A percentile compares a stretch with the other conserved stretches of the same genome.
Evolutionary conservation across 1,140 invertebrate species (phyloP).

Genomic region (Proctacanthus coquilletti): DNA sequence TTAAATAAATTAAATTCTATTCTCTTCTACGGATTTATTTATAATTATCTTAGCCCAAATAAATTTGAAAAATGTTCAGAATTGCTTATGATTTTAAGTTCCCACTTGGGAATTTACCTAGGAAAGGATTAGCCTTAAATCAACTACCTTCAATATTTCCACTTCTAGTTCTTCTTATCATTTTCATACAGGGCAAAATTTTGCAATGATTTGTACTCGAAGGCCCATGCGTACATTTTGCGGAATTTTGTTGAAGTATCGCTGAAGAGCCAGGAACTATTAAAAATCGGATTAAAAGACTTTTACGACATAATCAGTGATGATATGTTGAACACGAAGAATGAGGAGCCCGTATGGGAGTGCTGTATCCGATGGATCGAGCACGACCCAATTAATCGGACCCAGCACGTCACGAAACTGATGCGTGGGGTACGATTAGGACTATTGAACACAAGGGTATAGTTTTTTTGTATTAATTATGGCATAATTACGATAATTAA

Average conservation of each 20-base stretch:
- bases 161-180: neutral
- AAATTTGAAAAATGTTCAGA: too few species aligned
- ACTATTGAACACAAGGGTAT: slow-evolving; percentile 62
- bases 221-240: slow-evolving; percentile 53
- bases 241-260: slow-evolving; percentile 56
- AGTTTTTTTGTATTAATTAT: neutral
- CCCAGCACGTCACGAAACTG: slow-evolving; percentile 48
- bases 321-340: slow-evolving; percentile 57
- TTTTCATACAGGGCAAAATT: slow-evolving; percentile 16
- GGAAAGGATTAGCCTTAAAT: slow-evolving; percentile 1
- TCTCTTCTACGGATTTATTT: too few species aligned
- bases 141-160: slow-evolving; percentile 1
- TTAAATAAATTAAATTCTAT: too few species aligned
- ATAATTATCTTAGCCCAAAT: too few species aligned
- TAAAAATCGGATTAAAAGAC: slow-evolving; percentile 50
- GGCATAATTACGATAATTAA: too few species aligned
- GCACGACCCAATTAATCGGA: slow-evolving; percentile 43
- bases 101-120: too few species aligned
- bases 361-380: slow-evolving; percentile 39
- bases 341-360: slow-evolving; percentile 41
- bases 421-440: slow-evolving; percentile 71
- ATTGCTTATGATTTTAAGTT: too few species aligned
- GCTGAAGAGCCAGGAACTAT: slow-evolving; percentile 51
- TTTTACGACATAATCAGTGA: slow-evolving; percentile 51
- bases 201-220: slow-evolving; percentile 49